Evolutionary conservation across 2,888 invertebrate species (phyloP), one percentile per base, ranked within the genome.

Genomic region (Drepanosiphum platanoidis): DNA sequence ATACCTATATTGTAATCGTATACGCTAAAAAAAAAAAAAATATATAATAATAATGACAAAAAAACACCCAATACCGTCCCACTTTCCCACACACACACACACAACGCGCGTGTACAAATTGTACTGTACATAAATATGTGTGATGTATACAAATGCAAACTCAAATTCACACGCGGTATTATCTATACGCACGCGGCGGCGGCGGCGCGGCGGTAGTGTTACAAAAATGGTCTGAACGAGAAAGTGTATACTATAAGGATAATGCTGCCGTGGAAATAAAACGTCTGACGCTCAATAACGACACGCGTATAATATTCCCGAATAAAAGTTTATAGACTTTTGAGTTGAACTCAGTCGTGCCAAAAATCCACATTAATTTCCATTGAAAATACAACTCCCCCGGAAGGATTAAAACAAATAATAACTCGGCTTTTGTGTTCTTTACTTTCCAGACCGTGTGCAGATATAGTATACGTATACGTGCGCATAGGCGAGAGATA

Each of bases 341-440:
- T 46, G 30, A 74, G 46, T 74, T 74, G 32, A 74, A 74, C 46
- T 32, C 32, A 74, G 74, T 74, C 8, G 11, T 32, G 46, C 42
- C 74, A 42, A 74, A n/a, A 46, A 30, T 74, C 32, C 46, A 32
- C 30, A 30, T 30, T 32, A 46, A 46, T 46, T 46, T 46, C 74
- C n/a, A 46, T 74, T 74, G 74, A 32, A 74, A 74, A 32, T 72
- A 32, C 32, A 74, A 46, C 71, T 71, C 39, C 15, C 27, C 39
- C 46, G 30, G 11, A n/a, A 46, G 46, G 46, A 46, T 74, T 74
- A 74, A 46, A 74, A 74, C 46, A 74, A 74, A 74, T 74, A 42
- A 74, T 74, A 46, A 72, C 30, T 46, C 32, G 32, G 74, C 11
- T 46, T 74, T 74, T 74, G 22, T 74, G 18, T 22, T 39, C 27